phyloP scores from a whole-genome alignment of 2,797 vertebrate species.

The Mycteria americana region DNA sequence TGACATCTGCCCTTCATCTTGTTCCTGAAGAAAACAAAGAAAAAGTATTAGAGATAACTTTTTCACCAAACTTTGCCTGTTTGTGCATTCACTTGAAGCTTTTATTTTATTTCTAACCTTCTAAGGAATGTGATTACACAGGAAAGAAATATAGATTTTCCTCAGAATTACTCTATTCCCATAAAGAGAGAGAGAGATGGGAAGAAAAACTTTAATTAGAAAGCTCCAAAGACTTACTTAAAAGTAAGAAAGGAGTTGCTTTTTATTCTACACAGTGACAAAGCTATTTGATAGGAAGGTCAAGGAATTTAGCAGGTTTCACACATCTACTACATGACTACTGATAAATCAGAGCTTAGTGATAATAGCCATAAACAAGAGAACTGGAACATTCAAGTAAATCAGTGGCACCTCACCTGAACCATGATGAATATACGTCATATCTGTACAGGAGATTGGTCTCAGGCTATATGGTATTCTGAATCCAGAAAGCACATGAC shows the following conservation, averaged over 20 bases:
- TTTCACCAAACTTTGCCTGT: background rate
- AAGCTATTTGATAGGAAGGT: background rate
- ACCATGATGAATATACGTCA: background rate
- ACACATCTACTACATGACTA: background rate
- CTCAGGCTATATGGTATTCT: background rate
- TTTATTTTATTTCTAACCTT: background rate
- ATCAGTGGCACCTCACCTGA: background rate
- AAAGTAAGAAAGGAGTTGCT: background rate
- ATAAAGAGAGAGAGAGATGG: background rate
- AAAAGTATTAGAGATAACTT: background rate
- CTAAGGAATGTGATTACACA: background rate
- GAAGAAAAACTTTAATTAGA: background rate
- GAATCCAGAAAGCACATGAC: background rate
- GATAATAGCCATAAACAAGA: background rate
- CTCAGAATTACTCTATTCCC: background rate
- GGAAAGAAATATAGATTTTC: background rate
- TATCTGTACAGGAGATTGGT: background rate
- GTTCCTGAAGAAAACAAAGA: background rate
- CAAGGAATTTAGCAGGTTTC: background rate
- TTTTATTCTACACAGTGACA: background rate
- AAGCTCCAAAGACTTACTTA: background rate
- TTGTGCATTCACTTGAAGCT: background rate
- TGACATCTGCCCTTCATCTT: background rate
- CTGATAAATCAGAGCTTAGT: background rate
- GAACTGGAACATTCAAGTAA: background rate